Evolutionary conservation across 2,113 vertebrate species (phyloP).

Genomic region (Heterotilapia buettikoferi): DNA sequence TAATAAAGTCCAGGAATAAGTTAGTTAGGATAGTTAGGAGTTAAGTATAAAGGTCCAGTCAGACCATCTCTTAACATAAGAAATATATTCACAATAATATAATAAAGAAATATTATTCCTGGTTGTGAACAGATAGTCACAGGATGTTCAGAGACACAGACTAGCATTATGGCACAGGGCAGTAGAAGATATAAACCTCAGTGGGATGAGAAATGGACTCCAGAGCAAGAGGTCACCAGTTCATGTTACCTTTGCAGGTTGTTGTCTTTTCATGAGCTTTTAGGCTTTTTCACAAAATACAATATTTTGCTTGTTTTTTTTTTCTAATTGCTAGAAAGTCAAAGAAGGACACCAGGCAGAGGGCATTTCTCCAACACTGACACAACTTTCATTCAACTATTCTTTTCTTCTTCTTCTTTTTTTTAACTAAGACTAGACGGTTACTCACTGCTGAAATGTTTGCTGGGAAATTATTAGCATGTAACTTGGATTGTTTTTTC

Average conservation of each 20-base stretch:
- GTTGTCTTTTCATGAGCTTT: not conserved
- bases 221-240: not conserved
- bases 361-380: not conserved
- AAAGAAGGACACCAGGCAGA: not conserved
- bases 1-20: not conserved
- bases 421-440: not conserved
- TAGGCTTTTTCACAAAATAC: not conserved
- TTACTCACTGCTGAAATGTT: not conserved
- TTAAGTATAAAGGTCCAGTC: not conserved
- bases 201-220: not conserved
- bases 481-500: not conserved
- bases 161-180: not conserved
- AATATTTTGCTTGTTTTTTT: not conserved
- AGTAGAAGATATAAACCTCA: not conserved
- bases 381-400: not conserved
- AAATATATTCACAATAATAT: not conserved
- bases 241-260: not conserved
- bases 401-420: not conserved
- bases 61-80: not conserved
- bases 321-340: not conserved
- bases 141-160: not conserved
- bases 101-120: not conserved
- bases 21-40: not conserved
- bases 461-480: not conserved
- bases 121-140: not conserved